These are phyloP conservation scores for Allygus modestus DNA, from an alignment of 2,888 invertebrate genomes.

Conservation along the genomic window DNA sequence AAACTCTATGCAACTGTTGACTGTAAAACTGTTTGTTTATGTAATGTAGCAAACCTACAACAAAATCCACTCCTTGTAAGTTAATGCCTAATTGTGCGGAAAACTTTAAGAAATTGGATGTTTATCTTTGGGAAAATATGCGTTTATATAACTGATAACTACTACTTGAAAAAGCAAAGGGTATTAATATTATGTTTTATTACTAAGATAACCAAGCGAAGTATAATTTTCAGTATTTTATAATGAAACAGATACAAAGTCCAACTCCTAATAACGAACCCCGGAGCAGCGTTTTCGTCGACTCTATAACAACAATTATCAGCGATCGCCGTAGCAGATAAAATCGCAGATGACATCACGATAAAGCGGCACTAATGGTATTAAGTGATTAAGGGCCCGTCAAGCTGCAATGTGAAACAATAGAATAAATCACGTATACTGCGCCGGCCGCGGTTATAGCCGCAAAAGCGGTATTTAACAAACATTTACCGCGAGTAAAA, in stretches of 20 bases:
- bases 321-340: conserved; percentile 7
- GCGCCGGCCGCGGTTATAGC: conserved; percentile 18
- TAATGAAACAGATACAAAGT: neutral
- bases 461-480: conserved; percentile 32
- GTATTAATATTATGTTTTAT: too few species aligned
- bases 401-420: conserved; percentile 35
- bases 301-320: conserved; percentile 17
- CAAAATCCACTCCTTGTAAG: too few species aligned
- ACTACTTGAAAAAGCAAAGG: too few species aligned
- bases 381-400: conserved; percentile 44
- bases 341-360: conserved; percentile 15
- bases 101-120: too few species aligned
- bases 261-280: neutral
- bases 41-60: too few species aligned
- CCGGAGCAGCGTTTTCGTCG: conserved; percentile 1
- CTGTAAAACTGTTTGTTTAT: too few species aligned
- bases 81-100: too few species aligned
- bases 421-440: conserved; percentile 27
- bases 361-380: conserved; percentile 32
- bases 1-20: too few species aligned
- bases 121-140: too few species aligned
- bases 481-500: conserved; percentile 26
- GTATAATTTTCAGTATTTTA: conserved; percentile 5
- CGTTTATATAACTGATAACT: too few species aligned
- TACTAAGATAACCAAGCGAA: too few species aligned